Evolutionary conservation across 2,797 vertebrate species (phyloP), one percentile per base, ranked within the genome.

Genomic region (Sorex maritimensis): DNA sequence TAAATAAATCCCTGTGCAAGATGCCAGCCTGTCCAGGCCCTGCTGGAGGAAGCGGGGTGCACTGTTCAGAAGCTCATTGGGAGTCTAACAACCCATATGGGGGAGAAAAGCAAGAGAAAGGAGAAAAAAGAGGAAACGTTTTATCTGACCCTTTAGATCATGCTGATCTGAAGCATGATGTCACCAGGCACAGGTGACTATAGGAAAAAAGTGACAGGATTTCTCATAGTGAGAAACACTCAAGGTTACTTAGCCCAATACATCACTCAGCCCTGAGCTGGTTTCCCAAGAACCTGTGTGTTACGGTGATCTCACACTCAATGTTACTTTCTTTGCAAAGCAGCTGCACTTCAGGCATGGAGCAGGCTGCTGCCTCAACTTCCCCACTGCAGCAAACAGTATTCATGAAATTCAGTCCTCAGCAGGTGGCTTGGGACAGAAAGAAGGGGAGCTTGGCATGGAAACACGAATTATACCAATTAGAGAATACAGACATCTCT

Each of bases 401-500:
- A 6, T 23, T 41, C 28, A 68, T 58, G 10, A 69, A 80, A 52
- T 24, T 41, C 78, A 89, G 1, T 3, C 0, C 6, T 49, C 44
- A 41, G 38, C 30, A 68, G 38, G 26, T 1, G 8, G 17, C 17
- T 46, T 61, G 41, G 19, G 55, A 23, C 4, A 0, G 15, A 10
- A 6, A 0, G 49, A 30, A 34, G 8, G 13, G 52, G 5, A 10
- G 11, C 26, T 41, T 10, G 13, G 69, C 38, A 12, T 0, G 30
- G 61, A 78, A 5, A 6, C 38, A 26, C 1, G 1, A n/a, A 26
- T 58, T 30, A 71, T 1, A 0, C 3, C 4, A 12, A 10, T 6
- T 72, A 34, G 58, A 41, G 30, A 34, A 67, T 14, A 6, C 4
- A 44, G 5, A 2, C 9, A 7, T 6, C 67, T 8, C 55, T 30